Base-by-base conservation (phyloP, 37 sponge, comb jelly and placozoan genomes). In the Spongilla lacustris region DNA sequence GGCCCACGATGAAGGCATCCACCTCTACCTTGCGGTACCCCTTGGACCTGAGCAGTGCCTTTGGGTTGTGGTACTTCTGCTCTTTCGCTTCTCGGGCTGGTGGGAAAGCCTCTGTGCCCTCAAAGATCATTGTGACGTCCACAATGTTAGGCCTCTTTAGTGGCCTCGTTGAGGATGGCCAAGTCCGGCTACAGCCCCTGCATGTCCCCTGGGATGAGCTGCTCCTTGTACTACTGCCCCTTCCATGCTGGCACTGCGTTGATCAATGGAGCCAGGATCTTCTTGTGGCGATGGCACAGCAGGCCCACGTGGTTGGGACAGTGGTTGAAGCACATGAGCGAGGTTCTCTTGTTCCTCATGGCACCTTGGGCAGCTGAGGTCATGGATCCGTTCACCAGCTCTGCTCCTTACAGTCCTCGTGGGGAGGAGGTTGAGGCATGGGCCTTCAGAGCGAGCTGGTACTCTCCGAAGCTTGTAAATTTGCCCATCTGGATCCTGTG, bases 341-440 rank as follows among this genome's bases (percentile, higher is more conserved):
- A 58, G 19, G 19, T 8, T 58, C 21, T 58, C 58, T 17, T 58
- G 66, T 0, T 73, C 33, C 8, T 27, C 46, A 27, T 28, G 19
- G 66, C 85, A 84, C 19, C 33, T 4, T 22, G 50, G 49, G 72
- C 85, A 84, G 26, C 23, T 74, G 48, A 36, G 25, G 36, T 34
- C n/a, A 3, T 26, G 36, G 3, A 58, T 58, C 58, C 24, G 21
- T 29, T 66, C 41, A 24, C 76, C 76, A 8, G 79, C 33, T 36
- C 80, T 68, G 33, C 77, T 77, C 5, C 33, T 36, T n/a, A 89
- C 89, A 19, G 74, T 71, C 36, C 83, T 24, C n/a, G 35, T 66
- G 2, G 84, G 89, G 6, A 89, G 67, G 21, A 83, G 84, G 73
- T 89, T 78, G 2, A 83, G 41, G 19, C 86, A n/a, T n/a, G 36